phyloP scores from a whole-genome alignment of 2,888 invertebrate species.

The Cryptops parisi region DNA sequence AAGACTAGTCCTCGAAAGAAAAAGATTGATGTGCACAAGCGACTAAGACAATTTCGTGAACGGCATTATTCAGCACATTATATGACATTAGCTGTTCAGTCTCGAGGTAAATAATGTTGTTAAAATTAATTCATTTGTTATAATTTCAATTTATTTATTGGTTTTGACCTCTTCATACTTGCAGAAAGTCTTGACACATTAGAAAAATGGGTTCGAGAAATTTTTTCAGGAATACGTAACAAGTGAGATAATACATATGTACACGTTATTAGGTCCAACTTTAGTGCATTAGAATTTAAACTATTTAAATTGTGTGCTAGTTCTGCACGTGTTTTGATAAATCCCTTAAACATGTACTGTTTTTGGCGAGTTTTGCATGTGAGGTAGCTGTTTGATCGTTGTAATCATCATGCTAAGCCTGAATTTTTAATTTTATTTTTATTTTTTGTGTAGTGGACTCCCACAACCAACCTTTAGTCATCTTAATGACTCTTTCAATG shows the following conservation, averaged over 20 bases:
- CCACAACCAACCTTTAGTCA: slow-evolving; percentile 16
- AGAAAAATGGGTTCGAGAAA: slow-evolving; percentile 46
- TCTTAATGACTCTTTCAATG: slow-evolving; percentile 42
- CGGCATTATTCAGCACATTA: slow-evolving; percentile 71
- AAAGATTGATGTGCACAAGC: slow-evolving; percentile 41
- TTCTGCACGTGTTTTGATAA: too few species aligned
- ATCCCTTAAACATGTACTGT: too few species aligned
- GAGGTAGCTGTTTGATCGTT: not conserved
- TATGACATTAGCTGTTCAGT: slow-evolving; percentile 72
- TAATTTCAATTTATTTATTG: slow-evolving; percentile 5
- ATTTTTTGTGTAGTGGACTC: slow-evolving; percentile 10
- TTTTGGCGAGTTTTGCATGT: too few species aligned
- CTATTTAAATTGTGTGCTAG: too few species aligned
- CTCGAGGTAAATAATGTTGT: slow-evolving; percentile 23
- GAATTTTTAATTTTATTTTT: slow-evolving; percentile 7
- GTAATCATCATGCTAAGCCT: too few species aligned
- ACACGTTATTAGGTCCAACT: too few species aligned
- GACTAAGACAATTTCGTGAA: slow-evolving; percentile 56
- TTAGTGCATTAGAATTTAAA: too few species aligned
- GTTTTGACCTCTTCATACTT: slow-evolving; percentile 13
- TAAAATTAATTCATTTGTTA: not conserved
- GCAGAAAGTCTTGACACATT: slow-evolving; percentile 39
- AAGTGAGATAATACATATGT: too few species aligned
- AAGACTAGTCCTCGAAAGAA: slow-evolving; percentile 24
- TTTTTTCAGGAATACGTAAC: slow-evolving; percentile 53